Evolutionary conservation across 2,113 vertebrate genomes (phyloP).

Genomic region (Baryphthengus martii): DNA sequence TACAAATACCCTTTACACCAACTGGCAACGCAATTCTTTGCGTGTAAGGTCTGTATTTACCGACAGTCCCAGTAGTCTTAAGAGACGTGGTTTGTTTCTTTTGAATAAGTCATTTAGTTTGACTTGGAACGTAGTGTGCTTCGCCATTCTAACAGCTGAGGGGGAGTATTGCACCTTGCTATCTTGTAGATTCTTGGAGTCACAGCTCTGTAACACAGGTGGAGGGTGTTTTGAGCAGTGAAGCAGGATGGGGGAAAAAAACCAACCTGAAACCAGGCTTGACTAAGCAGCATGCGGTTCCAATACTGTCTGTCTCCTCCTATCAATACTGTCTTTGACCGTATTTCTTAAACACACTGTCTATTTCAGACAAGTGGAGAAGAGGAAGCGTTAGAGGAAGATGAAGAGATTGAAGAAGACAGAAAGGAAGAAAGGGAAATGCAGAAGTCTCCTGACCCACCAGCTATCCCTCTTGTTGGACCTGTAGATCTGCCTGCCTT

Average conservation of each 20-base stretch:
- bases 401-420: conserved; percentile 74
- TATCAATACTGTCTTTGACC: background rate
- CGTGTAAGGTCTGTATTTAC: background rate
- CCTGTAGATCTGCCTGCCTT: conserved; percentile 64
- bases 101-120: background rate
- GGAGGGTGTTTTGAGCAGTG: background rate
- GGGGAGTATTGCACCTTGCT: background rate
- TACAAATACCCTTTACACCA: background rate
- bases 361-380: conserved; percentile 76
- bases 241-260: background rate
- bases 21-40: background rate
- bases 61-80: background rate
- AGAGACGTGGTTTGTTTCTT: background rate
- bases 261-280: background rate
- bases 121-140: rapidly evolving
- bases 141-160: background rate
- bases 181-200: background rate
- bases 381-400: conserved; percentile 76
- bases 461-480: conserved; percentile 58
- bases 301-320: background rate
- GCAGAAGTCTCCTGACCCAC: conserved; percentile 74
- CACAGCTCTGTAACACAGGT: background rate
- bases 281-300: background rate
- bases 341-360: background rate
- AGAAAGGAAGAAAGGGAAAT: conserved; percentile 75